Base-by-base conservation (phyloP, 1,140 invertebrate species). In the Nebria ingens region DNA sequence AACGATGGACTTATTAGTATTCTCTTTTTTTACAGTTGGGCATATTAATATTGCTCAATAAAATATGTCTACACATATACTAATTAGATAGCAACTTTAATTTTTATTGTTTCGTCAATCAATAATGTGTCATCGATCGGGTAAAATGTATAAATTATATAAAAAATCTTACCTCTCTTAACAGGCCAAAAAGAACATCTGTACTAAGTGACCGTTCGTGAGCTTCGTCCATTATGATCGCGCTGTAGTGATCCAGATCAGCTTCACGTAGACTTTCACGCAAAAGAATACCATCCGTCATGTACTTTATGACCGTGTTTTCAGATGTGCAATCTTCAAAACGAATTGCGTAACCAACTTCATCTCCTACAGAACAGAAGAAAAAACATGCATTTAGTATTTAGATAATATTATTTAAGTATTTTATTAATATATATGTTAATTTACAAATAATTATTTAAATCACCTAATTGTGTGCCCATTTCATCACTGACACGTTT, bases 401-500 rank as follows among this genome's bases (percentile, higher is more conserved):
- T 45, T 9, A 45, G 9, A 45, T 12, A 17, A 45, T 45, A 4
- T 45, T 12, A 45, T n/a, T n/a, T n/a, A n/a, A n/a, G n/a, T n/a
- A n/a, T n/a, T 53, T 4, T 25, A 15, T 19, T 13, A 13, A 21
- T 9, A 21, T 19, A 51, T 3, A 51, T 11, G 13, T 21, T 4
- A 15, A 38, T 20, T 38, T 21, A 9, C n/a, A n/a, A n/a, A n/a
- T n/a, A n/a, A n/a, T n/a, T n/a, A n/a, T n/a, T n/a, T 20, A 58
- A 65, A 57, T 61, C 63, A 82, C 82, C 91, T 23, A 99, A 72
- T 61, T 87, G 84, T 1, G 88, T 88, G 21, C 81, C 80, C 91
- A 98, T 97, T 79, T 99, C 97, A 72, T 99, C 97, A 20, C 94
- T 90, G 2, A 99, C 97, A 67, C 97, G 82, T 73, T 99, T 99